Conservation (phyloP, 2,888 invertebrate species). For the Bedellia somnulentella region DNA sequence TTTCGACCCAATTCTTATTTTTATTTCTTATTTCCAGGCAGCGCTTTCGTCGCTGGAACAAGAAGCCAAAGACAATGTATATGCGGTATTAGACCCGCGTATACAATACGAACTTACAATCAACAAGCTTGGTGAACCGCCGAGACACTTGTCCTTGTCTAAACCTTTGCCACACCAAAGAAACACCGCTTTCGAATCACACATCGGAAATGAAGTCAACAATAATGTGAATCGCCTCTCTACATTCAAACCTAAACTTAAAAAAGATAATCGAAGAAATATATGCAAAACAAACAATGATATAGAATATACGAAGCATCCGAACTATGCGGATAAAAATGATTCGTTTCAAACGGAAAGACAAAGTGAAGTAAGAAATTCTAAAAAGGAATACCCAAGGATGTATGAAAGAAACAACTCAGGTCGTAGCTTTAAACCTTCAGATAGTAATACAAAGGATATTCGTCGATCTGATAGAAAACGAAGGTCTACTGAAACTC, state of each 20-base stretch:
- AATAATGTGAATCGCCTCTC: slow-evolving; percentile 24
- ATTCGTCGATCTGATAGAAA: background rate
- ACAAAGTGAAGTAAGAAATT: slow-evolving; percentile 24
- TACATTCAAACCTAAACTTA: slow-evolving; percentile 21
- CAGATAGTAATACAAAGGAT: background rate
- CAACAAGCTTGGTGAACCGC: slow-evolving; percentile 54
- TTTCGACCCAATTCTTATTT: too few species aligned
- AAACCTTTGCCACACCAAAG: slow-evolving; percentile 55
- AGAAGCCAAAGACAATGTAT: slow-evolving; percentile 60
- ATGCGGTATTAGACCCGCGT: slow-evolving; percentile 57
- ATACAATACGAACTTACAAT: slow-evolving; percentile 59
- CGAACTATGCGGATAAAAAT: slow-evolving; percentile 26
- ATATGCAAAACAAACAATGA: slow-evolving; percentile 38
- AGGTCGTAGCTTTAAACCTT: slow-evolving; percentile 14
- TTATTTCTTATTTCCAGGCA: slow-evolving; percentile 44
- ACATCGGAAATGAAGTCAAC: slow-evolving; percentile 27
- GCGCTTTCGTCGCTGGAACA: slow-evolving; percentile 49
- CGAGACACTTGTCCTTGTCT: slow-evolving; percentile 53
- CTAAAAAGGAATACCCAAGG: slow-evolving; percentile 23
- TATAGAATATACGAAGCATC: slow-evolving; percentile 42
- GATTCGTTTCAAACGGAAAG: background rate
- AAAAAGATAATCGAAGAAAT: slow-evolving; percentile 15
- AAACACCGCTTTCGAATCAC: slow-evolving; percentile 42
- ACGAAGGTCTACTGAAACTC: background rate
- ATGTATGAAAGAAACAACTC: slow-evolving; percentile 37